Base-by-base conservation (phyloP, 2,888 invertebrate genomes). In the Epirrhoe alternata region DNA sequence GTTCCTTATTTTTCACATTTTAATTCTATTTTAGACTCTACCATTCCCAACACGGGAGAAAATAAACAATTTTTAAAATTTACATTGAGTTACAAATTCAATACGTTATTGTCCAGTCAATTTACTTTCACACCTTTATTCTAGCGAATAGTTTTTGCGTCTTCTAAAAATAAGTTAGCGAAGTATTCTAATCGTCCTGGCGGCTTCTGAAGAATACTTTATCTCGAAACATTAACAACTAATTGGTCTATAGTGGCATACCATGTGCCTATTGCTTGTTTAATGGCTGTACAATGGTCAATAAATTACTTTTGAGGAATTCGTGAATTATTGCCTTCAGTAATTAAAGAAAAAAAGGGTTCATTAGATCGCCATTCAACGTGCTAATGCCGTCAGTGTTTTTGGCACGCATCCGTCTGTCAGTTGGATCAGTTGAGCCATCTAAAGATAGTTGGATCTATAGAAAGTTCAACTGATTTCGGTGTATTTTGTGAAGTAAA, bases 211-310 rank as follows among this genome's bases (percentile, higher is more conserved):
- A 77, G 76, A 80, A 82, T 81, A 79, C 80, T 83, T 81, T 80
- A 80, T 80, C 79, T 80, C 77, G 79, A 82, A 81, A 80, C 80
- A 77, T 76, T 79, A 79, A 74, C 76, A 80, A 78, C 79, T 85
- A 83, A 85, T 86, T 84, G 81, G 81, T 77, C 73, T 53, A 64
- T 50, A 62, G 59, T 45, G 71, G 70, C 74, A 75, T 78, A 71
- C 75, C 73, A 47, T 68, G 71, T 67, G 77, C 73, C 64, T 62
- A 47, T 68, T 57, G 61, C 68, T 70, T 57, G 59, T 68, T 24
- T 72, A 68, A 68, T 67, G 53, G 62, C 53, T 57, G 38, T 38
- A 65, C 68, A 68, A 70, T 68, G 38, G 64, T 64, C 66, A 31
- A 73, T 73, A 73, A 71, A 70, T 73, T 54, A 51, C 58, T 54